Base-by-base conservation (phyloP, 2,888 invertebrate species). In the Agapetus fuscipes region DNA sequence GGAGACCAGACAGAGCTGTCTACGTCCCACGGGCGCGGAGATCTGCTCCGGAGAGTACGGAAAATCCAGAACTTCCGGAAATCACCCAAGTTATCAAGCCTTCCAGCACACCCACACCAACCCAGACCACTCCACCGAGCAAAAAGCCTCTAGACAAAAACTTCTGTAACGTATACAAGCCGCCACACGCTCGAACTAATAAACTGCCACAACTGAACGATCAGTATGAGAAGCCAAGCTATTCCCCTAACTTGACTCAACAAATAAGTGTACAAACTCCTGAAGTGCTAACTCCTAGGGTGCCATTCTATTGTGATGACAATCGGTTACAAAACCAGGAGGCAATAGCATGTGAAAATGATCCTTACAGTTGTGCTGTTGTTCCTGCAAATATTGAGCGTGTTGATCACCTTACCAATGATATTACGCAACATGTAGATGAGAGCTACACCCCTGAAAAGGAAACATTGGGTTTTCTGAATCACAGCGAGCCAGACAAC, bases 1-100 rank as follows among this genome's bases (percentile, higher is more conserved):
- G 78, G 41, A 74, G 84, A 49, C 86, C 86, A 32, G 86, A 86
- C 60, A 76, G 80, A 27, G 83, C 83, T 13, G 78, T 85, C 34
- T 87, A 86, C 66, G 79, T 86, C 45, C 86, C 86, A 43, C 71
- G 81, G 54, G 81, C 80, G 44, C 67, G 79, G 45, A 71, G 80
- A 42, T 28, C 15, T 52, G 55, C 46, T 31, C 45, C 27, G 10
- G n/a, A n/a, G n/a, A n/a, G n/a, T n/a, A n/a, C n/a, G n/a, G 52
- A 34, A 50, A 48, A 17, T 44, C 52, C 29, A 16, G 15, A 58
- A 61, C 32, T 63, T 64, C 29, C 64, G 62, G 43, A 63, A 65
- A 7, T 66, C 66, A n/a, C 54, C 56, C 26, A 51, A 59, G 45
- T 53, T 46, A 66, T 66, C 37, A 62, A 59, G 46, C 15, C 56